Evolutionary conservation across 1,140 invertebrate genomes (phyloP).

Genomic region (Zaprionus vittiger): DNA sequence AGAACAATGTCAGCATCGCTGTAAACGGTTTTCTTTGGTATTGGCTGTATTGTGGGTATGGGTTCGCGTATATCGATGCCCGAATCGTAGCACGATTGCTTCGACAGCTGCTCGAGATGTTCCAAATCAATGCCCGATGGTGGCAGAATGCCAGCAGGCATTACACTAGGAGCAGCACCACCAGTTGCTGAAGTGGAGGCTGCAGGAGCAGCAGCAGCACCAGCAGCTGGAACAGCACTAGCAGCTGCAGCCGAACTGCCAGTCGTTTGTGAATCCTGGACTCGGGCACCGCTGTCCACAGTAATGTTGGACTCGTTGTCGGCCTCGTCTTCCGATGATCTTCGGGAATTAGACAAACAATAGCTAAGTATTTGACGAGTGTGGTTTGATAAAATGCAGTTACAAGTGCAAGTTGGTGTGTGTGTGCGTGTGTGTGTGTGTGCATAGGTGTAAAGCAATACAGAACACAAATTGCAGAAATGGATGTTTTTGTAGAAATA

Average conservation of each 20-base stretch:
- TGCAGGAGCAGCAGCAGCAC: slow-evolving; percentile 12
- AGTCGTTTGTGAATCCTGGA: slow-evolving; percentile 74
- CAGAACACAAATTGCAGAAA: slow-evolving; percentile 35
- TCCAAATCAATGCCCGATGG: slow-evolving; percentile 73
- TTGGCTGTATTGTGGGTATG: slow-evolving; percentile 85
- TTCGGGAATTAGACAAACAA: slow-evolving; percentile 84
- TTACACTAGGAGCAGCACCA: background rate
- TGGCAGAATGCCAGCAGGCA: slow-evolving; percentile 39
- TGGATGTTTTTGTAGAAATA: slow-evolving; percentile 24
- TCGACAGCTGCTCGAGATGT: slow-evolving; percentile 84
- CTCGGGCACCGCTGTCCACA: slow-evolving; percentile 75
- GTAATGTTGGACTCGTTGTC: slow-evolving; percentile 83
- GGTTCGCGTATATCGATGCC: slow-evolving; percentile 94
- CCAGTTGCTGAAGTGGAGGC: slow-evolving; percentile 17
- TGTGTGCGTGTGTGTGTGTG: no score
- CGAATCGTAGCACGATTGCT: slow-evolving; percentile 94
- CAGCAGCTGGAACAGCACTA: slow-evolving; percentile 11
- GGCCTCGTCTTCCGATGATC: slow-evolving; percentile 84
- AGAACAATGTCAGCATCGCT: slow-evolving; percentile 94
- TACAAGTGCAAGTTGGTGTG: slow-evolving; percentile 10
- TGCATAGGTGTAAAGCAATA: slow-evolving; percentile 4
- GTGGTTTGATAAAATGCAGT: slow-evolving; percentile 12
- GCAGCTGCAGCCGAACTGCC: slow-evolving; percentile 50
- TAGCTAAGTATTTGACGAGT: slow-evolving; percentile 65
- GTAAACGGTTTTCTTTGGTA: slow-evolving; percentile 86